Base-by-base conservation (phyloP, 2,113 vertebrate genomes). In the Connochaetes taurinus region DNA sequence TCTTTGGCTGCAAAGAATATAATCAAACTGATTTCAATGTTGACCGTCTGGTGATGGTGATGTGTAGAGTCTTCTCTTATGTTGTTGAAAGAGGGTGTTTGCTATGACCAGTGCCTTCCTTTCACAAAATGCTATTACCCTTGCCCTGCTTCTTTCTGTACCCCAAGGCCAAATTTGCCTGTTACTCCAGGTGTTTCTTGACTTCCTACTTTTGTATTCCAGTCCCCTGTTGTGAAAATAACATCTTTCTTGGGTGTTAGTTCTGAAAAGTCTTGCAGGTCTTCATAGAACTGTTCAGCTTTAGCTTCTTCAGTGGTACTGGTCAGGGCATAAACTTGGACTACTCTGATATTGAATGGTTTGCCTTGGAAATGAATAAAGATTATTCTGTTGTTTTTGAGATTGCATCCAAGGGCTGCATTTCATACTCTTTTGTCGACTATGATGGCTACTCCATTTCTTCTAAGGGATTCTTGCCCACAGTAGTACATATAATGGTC, bases 371-470 rank as follows among this genome's bases (percentile, higher is more conserved):
- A 64, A 64, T 64, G 31, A 64, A 19, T 17, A 67, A 33, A 67
- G 33, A 19, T 67, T n/a, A 9, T 67, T n/a, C 62, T 67, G 33
- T 67, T 8, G 3, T 67, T 67, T n/a, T 67, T 67, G 33, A 67
- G 62, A 67, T 19, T 67, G 33, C 7, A 67, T n/a, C 33, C 62
- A 67, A 67, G 7, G 16, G 17, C 62, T 67, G 33, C 62, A n/a
- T 10, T 67, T 67, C 0, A 0, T 17, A n/a, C 16, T n/a, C 33
- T n/a, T 9, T 67, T 67, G 33, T n/a, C 1, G 0, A 19, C 62
- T 67, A n/a, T 67, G 33, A n/a, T 67, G 33, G 3, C 16, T 67
- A n/a, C 33, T 67, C 33, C 62, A 67, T 67, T 67, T n/a, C 17
- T n/a, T 19, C 62, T 67, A 67, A 10, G 62, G 16, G 62, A 19